A percentile compares a stretch with the other conserved stretches of the same genome.
Evolutionary conservation across 2,888 invertebrate genomes (phyloP).

Genomic region (Volucella bombylans): DNA sequence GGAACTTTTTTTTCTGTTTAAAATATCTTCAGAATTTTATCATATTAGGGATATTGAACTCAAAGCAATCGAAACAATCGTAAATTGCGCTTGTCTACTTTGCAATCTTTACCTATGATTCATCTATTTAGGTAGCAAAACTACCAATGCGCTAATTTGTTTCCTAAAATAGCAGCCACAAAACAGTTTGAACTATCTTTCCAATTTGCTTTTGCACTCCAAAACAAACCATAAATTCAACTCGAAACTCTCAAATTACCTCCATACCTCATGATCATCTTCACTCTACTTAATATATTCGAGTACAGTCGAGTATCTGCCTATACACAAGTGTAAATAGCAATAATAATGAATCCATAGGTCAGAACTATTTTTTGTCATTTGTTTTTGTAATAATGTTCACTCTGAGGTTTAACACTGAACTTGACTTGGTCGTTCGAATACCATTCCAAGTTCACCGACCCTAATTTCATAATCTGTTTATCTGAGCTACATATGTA

Average conservation of each 20-base stretch:
- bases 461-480: constrained; percentile 14
- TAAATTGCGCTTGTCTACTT: background rate
- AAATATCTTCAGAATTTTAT: background rate
- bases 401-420: constrained; percentile 18
- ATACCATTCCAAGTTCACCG: constrained; percentile 30
- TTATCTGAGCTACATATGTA: background rate
- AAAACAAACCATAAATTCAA: background rate
- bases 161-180: background rate
- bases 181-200: constrained; percentile 7
- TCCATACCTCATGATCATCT: constrained; percentile 9
- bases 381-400: background rate
- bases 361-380: background rate
- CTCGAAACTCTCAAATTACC: background rate
- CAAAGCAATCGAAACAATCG: background rate
- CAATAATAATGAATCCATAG: constrained; percentile 17
- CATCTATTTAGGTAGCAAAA: too few species aligned
- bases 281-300: too few species aligned
- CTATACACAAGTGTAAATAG: background rate
- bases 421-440: constrained; percentile 44
- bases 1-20: too few species aligned
- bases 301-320: too few species aligned
- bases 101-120: too few species aligned
- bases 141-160: background rate
- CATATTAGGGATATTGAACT: constrained; percentile 3
- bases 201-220: constrained; percentile 3